Base-by-base conservation (phyloP, 2,888 invertebrate species). In the Eupithecia inturbata region DNA sequence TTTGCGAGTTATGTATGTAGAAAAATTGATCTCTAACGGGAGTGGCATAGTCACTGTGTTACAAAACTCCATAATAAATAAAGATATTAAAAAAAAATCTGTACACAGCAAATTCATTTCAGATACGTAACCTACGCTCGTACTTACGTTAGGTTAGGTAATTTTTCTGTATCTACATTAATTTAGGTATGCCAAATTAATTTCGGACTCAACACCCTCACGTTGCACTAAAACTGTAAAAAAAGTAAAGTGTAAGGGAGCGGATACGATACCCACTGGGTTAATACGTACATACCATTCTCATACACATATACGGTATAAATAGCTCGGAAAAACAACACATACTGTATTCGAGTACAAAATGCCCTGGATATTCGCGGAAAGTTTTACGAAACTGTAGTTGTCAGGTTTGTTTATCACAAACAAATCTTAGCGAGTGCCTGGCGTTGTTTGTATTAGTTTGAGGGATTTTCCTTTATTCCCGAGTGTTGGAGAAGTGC, bases 241-340 rank as follows among this genome's bases (percentile, higher is more conserved):
- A n/a, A n/a, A n/a, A n/a, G n/a, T n/a, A 57, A 26, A 33, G 22
- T 26, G n/a, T n/a, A n/a, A n/a, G n/a, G 57, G 53, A 62, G 31
- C 31, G 31, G n/a, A 39, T 33, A 49, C 64, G 49, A 26, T 49
- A 36, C 45, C 10, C 62, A 71, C 33, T 67, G 62, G 45, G 53
- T 69, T 41, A 69, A 57, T 31, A 33, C 14, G 53, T 28, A 66
- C 33, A 19, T 53, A 57, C 33, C 9, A 36, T 36, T 36, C 36
- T 9, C 36, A 9, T 5, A 22, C 10, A 57, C 68, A n/a, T n/a
- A n/a, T n/a, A 28, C 31, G 66, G 74, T 74, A 71, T 66, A 76
- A 74, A 76, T 76, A 78, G 73, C 57, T 70, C 53, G 71, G 53
- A 74, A 76, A 76, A 78, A 74, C 70, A 71, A 71, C 28, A 57